A percentile compares a stretch with the other conserved stretches of the same genome.
phyloP scores from a whole-genome alignment of 2,113 vertebrate genomes.

The Zootoca vivipara region DNA sequence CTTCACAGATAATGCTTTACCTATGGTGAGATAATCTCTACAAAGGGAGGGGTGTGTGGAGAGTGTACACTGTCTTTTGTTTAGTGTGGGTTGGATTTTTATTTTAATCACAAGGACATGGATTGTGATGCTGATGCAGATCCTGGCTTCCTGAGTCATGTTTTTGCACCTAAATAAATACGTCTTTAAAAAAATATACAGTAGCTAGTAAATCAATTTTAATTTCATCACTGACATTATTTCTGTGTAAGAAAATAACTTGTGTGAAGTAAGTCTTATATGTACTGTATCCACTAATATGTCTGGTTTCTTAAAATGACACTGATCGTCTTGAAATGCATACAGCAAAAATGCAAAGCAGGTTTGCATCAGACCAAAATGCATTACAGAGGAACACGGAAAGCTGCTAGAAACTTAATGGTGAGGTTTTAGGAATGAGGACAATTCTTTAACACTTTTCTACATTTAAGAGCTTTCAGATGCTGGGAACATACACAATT shows the following conservation, averaged over 20 bases:
- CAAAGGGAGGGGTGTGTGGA: too few relatives aligned
- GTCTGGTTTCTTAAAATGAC: neutral
- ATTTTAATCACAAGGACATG: neutral
- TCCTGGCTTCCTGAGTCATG: neutral
- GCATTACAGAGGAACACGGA: slow-evolving; percentile 4
- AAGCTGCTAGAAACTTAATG: neutral
- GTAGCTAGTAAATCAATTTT: too few relatives aligned
- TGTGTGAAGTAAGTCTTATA: neutral
- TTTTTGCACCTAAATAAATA: too few relatives aligned
- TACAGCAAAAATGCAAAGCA: neutral
- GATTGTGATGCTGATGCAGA: neutral
- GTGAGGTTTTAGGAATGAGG: neutral
- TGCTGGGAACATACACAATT: slow-evolving; percentile 32
- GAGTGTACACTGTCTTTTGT: neutral
- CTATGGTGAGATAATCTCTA: neutral
- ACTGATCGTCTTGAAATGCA: neutral
- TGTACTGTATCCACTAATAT: too few relatives aligned
- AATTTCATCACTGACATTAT: neutral
- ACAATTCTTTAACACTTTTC: neutral
- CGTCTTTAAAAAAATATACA: neutral
- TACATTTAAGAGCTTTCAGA: slow-evolving; percentile 28
- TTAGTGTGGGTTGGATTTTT: neutral
- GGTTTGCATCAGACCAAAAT: neutral
- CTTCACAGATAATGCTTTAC: neutral
- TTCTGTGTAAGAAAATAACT: neutral